Conservation (phyloP, 2,113 vertebrate species). For the Hippocampus abdominalis region DNA sequence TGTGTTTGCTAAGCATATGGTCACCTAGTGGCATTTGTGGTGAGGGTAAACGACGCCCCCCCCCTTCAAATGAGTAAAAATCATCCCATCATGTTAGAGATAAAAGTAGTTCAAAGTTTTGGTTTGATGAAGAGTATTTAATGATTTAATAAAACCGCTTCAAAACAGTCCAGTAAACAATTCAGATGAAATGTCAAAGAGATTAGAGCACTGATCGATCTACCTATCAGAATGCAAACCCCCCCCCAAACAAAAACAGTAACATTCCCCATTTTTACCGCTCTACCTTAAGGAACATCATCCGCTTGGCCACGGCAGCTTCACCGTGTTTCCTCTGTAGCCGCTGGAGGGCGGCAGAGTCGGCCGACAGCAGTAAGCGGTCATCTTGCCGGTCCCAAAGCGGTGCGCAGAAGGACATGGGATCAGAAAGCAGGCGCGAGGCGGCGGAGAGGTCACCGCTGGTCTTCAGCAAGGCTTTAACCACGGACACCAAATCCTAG, state of each 20-base stretch:
- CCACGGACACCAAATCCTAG: constrained; percentile 76
- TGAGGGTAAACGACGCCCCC: too few relatives aligned
- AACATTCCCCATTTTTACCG: constrained; percentile 19
- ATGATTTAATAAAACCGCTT: neutral
- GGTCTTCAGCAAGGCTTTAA: constrained; percentile 85
- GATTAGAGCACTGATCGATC: neutral
- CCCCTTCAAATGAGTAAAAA: neutral
- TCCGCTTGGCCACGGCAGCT: constrained; percentile 52
- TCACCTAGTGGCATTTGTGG: too few relatives aligned
- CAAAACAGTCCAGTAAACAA: neutral
- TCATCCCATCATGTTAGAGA: neutral
- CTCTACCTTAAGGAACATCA: constrained; percentile 57
- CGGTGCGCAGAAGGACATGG: constrained; percentile 5
- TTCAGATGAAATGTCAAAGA: constrained; percentile 5
- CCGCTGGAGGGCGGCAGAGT: constrained; percentile 21
- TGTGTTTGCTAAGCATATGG: too few relatives aligned
- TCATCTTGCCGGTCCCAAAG: constrained; percentile 64
- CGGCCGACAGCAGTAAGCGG: constrained; percentile 37
- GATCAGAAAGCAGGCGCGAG: constrained; percentile 64
- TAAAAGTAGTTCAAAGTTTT: neutral
- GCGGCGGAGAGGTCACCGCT: constrained; percentile 80
- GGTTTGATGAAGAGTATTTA: neutral
- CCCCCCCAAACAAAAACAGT: neutral
- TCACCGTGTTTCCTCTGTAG: constrained; percentile 65
- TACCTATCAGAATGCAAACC: neutral